A percentile compares a stretch with the other conserved stretches of the same genome.
Evolutionary conservation across 2,888 invertebrate genomes (phyloP).

Genomic region (Drosophila differens): DNA sequence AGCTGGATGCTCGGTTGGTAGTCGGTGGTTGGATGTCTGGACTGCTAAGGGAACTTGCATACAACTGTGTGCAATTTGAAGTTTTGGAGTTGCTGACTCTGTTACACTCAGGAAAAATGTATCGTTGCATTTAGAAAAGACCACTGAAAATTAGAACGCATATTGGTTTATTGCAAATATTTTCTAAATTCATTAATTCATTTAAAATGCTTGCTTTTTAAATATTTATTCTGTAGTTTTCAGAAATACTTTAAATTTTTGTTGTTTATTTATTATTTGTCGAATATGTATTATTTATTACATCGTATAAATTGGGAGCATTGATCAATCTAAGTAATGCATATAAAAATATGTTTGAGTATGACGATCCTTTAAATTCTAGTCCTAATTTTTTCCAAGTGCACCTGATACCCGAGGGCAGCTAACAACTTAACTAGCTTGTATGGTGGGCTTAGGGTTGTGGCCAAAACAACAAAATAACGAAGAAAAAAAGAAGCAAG

Average conservation of each 20-base stretch:
- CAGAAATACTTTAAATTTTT: too few relatives aligned
- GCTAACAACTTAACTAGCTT: conserved; percentile 80
- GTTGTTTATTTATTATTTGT: too few relatives aligned
- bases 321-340: background rate
- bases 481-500: background rate
- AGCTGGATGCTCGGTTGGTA: conserved; percentile 2
- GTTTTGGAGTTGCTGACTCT: conserved; percentile 30
- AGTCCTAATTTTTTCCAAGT: background rate
- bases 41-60: conserved; percentile 42
- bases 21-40: conserved; percentile 11
- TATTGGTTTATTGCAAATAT: background rate
- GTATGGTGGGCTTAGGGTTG: conserved; percentile 72
- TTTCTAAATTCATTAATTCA: background rate
- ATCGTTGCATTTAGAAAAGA: background rate
- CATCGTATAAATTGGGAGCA: background rate
- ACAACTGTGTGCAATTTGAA: conserved; percentile 39
- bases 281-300: background rate
- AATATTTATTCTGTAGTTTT: background rate
- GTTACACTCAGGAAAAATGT: background rate
- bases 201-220: background rate
- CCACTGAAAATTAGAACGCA: background rate
- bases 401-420: conserved; percentile 53
- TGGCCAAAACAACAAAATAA: conserved; percentile 23
- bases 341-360: background rate
- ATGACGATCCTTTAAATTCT: background rate